A percentile compares a stretch with the other conserved stretches of the same genome.
These are phyloP conservation scores for Stenotaenia linearis DNA, from an alignment of 2,888 invertebrate genomes.

Conservation along the genomic window DNA sequence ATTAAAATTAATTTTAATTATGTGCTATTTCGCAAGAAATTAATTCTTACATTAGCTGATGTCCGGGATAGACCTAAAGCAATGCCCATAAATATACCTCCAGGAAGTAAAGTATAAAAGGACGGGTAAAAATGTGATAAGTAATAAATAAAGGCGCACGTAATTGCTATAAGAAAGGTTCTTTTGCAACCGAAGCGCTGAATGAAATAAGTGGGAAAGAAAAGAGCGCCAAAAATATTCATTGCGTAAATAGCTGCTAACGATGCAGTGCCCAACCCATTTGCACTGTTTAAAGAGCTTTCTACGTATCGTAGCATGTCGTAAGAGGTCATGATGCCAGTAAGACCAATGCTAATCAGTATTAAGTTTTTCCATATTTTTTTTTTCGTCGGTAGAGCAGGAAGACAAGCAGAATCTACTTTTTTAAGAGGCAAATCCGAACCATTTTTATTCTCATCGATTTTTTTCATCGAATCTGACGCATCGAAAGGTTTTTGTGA, in stretches of 20 bases:
- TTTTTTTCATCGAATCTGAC: background rate
- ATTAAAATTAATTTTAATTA: conserved; percentile 28
- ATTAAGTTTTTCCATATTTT: conserved; percentile 37
- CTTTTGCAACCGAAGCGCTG: conserved; percentile 91
- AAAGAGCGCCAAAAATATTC: conserved; percentile 88
- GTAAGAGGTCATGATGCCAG: conserved; percentile 38
- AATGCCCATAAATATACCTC: conserved; percentile 83
- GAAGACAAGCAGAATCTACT: background rate
- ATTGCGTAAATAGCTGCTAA: conserved; percentile 86
- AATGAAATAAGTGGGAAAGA: conserved; percentile 87
- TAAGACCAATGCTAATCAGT: conserved; percentile 36
- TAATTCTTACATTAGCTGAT: conserved; percentile 37
- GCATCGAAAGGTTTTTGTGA: background rate
- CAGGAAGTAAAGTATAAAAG: conserved; percentile 70
- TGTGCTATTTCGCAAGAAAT: too few species aligned
- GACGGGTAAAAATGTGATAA: conserved; percentile 86
- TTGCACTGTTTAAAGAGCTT: conserved; percentile 82
- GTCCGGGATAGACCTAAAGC: conserved; percentile 63
- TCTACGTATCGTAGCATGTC: conserved; percentile 44
- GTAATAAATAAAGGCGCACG: conserved; percentile 90
- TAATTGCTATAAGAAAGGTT: conserved; percentile 73
- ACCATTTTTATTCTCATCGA: background rate
- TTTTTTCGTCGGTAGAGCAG: background rate
- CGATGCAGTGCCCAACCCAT: conserved; percentile 83
- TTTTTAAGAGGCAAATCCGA: background rate